Percentiles rank a stretch among this genome's conserved stretches.
These are phyloP conservation scores for Wiebesia pumilae DNA, from an alignment of 1,140 invertebrate genomes.

Conservation along the genomic window DNA sequence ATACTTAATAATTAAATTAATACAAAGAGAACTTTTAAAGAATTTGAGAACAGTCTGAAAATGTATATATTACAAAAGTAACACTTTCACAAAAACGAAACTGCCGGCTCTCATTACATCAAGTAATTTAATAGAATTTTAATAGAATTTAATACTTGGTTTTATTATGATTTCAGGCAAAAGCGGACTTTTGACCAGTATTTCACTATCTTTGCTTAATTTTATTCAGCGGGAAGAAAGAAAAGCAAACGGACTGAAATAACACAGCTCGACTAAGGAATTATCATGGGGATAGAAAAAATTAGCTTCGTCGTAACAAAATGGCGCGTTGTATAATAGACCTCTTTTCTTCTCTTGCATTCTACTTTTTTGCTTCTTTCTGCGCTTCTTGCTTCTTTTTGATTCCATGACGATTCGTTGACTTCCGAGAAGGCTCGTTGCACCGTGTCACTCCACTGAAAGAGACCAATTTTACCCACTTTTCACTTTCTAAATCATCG, in stretches of 20 bases:
- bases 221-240: not conserved
- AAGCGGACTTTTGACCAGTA: not conserved
- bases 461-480: slow-evolving; percentile 49
- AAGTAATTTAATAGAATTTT: no score
- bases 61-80: no score
- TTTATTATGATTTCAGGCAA: no score
- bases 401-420: not conserved
- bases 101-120: no score
- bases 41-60: no score
- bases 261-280: not conserved
- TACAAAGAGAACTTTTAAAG: no score
- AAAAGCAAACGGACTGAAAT: not conserved
- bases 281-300: not conserved
- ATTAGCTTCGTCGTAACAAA: not conserved
- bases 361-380: slow-evolving; percentile 6
- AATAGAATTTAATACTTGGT: no score
- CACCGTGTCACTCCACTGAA: not conserved
- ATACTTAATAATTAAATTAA: no score
- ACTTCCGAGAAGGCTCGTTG: slow-evolving; percentile 35
- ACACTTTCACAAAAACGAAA: no score
- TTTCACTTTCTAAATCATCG: slow-evolving; percentile 53
- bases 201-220: not conserved
- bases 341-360: not conserved
- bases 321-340: not conserved
- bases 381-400: slow-evolving; percentile 48